Base-by-base conservation (phyloP, 2,113 vertebrate species). In the Leuciscus idus region DNA sequence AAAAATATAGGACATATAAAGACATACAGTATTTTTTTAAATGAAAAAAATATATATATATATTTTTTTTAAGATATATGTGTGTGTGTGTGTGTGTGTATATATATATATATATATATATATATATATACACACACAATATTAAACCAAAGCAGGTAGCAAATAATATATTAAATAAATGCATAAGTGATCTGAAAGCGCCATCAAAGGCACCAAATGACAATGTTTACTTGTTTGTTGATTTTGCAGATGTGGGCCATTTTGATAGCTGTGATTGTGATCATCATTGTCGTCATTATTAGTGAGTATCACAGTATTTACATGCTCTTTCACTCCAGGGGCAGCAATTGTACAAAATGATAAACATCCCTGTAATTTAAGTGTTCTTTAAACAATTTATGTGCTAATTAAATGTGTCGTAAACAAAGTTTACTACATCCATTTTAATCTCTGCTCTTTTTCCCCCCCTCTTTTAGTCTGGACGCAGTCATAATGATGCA, bases 241-340 rank as follows among this genome's bases (percentile, higher is more conserved):
- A 11, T 6, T 36, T 79, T 89, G 4, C 95, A 99, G 98, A 99
- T 99, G 97, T 99, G 98, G 98, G 97, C 95, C 73, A 98, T 99
- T 91, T 94, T 98, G 90, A 96, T 98, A 91, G 93, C 94, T 7
- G 95, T 98, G 68, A 87, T 97, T 84, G 17, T 99, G 52, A 88
- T 98, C 89, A 90, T 99, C 89, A 92, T 99, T 90, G 79, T 97
- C 92, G 96, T 98, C 94, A 99, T 98, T 33, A 92, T 98, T 6
- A 93, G 98, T 99, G 90, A 98, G 98, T 97, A 86, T 77, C 9
- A 17, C 30, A 15, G 19, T 17, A 4, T 64, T 28, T 43, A 21
- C 26, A 46, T 13, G 81, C 43, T 46, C 15, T 23, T 30, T 33
- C 6, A 64, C 19, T 28, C 3, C 4, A 0, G 19, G 6, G 17